Evolutionary conservation across 1,140 invertebrate species (phyloP).

Genomic region (Gryllus bimaculatus): DNA sequence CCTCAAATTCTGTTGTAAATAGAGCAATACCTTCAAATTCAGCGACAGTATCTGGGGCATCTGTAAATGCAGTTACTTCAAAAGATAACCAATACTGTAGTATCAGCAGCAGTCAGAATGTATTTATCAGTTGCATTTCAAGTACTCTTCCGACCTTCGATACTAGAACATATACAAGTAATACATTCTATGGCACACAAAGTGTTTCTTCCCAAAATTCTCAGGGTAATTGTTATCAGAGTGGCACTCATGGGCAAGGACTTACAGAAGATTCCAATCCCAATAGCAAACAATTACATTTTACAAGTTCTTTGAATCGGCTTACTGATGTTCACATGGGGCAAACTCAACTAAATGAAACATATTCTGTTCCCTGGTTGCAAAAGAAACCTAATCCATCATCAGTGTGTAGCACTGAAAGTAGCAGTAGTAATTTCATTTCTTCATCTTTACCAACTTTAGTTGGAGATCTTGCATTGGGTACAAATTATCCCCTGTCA

Average conservation of each 20-base stretch:
- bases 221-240: not conserved
- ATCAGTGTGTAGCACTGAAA: conserved; percentile 6
- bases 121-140: not conserved
- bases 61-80: not conserved
- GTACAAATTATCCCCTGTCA: conserved; percentile 31
- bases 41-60: not conserved
- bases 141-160: not conserved
- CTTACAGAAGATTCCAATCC: not conserved
- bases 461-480: conserved; percentile 47
- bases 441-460: conserved; percentile 45
- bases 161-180: not conserved
- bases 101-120: not conserved
- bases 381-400: conserved; percentile 12
- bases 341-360: conserved; percentile 13
- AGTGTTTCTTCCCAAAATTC: conserved; percentile 1
- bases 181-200: conserved; percentile 4
- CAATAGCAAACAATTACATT: not conserved
- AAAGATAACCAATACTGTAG: not conserved
- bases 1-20: not conserved
- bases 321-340: not conserved
- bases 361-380: conserved; percentile 14
- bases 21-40: no score
- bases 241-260: not conserved
- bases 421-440: conserved; percentile 28
- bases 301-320: not conserved